These are phyloP conservation scores for Epistrophella euchroma DNA, from an alignment of 2,888 invertebrate species.

Conservation along the genomic window DNA sequence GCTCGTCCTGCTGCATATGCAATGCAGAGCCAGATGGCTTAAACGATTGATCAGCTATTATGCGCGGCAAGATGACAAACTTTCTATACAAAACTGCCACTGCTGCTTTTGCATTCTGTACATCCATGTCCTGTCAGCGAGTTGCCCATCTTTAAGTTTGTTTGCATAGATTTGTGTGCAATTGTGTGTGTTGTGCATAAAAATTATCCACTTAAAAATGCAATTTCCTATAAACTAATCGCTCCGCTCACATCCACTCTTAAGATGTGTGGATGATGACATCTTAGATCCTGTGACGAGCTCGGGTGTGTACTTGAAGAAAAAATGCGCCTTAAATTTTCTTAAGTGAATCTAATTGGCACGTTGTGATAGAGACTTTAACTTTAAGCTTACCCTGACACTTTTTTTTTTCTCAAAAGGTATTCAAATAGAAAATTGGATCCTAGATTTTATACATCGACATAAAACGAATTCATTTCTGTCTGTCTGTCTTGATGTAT, in stretches of 20 bases:
- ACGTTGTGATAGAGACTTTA: too few species aligned
- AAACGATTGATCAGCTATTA: slow-evolving; percentile 76
- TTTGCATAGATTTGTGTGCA: neutral
- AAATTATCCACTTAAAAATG: slow-evolving; percentile 80
- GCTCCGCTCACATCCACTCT: slow-evolving; percentile 23
- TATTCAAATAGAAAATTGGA: too few species aligned
- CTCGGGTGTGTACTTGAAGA: slow-evolving; percentile 2
- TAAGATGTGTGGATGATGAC: slow-evolving; percentile 17
- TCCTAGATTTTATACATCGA: too few species aligned
- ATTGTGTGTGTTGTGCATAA: slow-evolving; percentile 78
- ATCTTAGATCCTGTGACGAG: slow-evolving; percentile 19
- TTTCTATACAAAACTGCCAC: slow-evolving; percentile 2
- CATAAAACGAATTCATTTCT: too few species aligned
- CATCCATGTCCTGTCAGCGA: slow-evolving; percentile 39
- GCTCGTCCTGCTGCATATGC: slow-evolving; percentile 53
- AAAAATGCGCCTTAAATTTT: neutral
- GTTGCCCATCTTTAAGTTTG: slow-evolving; percentile 5
- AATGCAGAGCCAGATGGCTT: slow-evolving; percentile 64
- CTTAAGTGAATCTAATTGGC: neutral
- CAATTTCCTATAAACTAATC: slow-evolving; percentile 79
- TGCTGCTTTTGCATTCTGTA: slow-evolving; percentile 41
- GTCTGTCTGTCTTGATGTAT: too few species aligned
- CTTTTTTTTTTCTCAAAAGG: too few species aligned
- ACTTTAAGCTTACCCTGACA: too few species aligned
- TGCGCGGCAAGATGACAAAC: slow-evolving; percentile 73